Percentiles rank a stretch among this genome's conserved stretches.
Conservation (phyloP, 2,888 invertebrate species). For the Eumacrocentrus americanus region DNA sequence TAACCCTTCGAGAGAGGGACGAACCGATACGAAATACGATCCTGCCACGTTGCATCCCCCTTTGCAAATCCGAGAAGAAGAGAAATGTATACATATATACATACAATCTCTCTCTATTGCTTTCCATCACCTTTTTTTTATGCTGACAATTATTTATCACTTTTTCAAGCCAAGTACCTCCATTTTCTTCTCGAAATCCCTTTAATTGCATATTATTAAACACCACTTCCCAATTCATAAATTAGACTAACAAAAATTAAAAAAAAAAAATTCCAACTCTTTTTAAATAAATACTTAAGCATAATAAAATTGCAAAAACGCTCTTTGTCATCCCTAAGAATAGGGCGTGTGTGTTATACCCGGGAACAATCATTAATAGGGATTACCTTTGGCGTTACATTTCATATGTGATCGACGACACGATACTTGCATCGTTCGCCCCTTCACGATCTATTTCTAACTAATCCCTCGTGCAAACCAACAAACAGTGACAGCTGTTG, state of each 20-base stretch:
- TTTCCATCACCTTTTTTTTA: no score
- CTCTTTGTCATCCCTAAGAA: no score
- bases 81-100: no score
- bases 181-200: neutral
- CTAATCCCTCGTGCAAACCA: constrained; percentile 57
- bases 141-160: constrained; percentile 25
- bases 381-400: constrained; percentile 52
- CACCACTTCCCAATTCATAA: no score
- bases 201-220: neutral
- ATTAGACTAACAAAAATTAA: no score
- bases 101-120: no score
- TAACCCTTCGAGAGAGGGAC: constrained; percentile 52
- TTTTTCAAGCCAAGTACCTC: constrained; percentile 14
- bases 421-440: constrained; percentile 36
- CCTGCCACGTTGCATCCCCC: neutral
- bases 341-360: neutral
- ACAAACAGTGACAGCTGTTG: constrained; percentile 60
- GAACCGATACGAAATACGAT: constrained; percentile 44
- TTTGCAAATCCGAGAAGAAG: neutral
- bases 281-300: no score
- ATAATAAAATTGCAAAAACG: no score
- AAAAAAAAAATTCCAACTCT: no score
- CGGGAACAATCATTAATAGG: constrained; percentile 52
- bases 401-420: no score
- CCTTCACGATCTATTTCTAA: constrained; percentile 52